Conservation (phyloP, 2,888 invertebrate species). For the Metacarcinus magister region DNA sequence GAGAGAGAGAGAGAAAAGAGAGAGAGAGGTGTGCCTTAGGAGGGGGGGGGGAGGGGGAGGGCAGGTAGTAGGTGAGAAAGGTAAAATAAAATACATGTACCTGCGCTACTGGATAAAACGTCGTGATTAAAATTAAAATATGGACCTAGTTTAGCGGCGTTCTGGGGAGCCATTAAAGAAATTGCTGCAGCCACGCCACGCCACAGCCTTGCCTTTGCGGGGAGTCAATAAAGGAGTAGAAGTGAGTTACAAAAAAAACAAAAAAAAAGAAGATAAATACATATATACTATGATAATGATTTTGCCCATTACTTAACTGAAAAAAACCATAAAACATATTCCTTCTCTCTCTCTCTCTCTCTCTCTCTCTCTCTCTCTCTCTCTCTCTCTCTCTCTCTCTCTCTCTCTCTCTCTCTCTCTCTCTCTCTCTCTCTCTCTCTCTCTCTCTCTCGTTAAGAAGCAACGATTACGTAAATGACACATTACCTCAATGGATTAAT, state of each 20-base stretch:
- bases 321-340: background rate
- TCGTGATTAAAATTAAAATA: background rate
- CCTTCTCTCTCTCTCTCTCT: background rate
- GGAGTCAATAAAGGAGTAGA: background rate
- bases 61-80: background rate
- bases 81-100: background rate
- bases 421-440: constrained; percentile 26
- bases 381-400: background rate
- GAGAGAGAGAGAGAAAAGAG: background rate
- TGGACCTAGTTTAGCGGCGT: constrained; percentile 1
- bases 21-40: background rate
- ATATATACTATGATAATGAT: background rate
- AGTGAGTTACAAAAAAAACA: background rate
- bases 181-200: background rate
- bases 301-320: background rate
- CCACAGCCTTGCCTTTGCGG: background rate
- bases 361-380: constrained; percentile 7
- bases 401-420: background rate
- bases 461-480: background rate
- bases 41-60: too few species aligned
- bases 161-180: background rate
- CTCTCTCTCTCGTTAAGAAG: background rate
- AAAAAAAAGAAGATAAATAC: background rate
- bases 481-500: constrained; percentile 26
- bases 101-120: background rate